phyloP scores from a whole-genome alignment of 1,140 invertebrate species.

The Caenorhabditis inopinata region DNA sequence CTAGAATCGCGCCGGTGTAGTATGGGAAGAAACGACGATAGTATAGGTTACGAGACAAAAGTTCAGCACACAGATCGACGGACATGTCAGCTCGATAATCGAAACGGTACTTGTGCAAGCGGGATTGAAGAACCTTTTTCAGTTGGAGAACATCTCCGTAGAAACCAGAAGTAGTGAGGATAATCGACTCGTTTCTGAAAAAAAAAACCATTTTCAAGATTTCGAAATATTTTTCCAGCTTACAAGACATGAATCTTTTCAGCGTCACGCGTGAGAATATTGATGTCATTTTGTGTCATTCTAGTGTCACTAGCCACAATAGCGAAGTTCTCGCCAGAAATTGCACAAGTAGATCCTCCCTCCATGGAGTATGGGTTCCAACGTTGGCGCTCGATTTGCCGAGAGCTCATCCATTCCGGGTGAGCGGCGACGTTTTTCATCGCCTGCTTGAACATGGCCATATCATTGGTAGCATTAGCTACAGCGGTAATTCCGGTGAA shows the following conservation, averaged over 20 bases:
- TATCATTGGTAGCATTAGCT: not conserved
- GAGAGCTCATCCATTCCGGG: conserved; percentile 48
- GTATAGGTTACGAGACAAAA: conserved; percentile 92
- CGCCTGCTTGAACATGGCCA: conserved; percentile 38
- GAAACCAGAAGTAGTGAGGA: conserved; percentile 86
- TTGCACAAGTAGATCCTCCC: conserved; percentile 72
- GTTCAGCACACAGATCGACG: conserved; percentile 86
- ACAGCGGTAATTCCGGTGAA: conserved; percentile 18
- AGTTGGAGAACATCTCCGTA: conserved; percentile 96
- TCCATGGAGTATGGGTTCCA: conserved; percentile 62
- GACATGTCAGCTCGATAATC: conserved; percentile 91
- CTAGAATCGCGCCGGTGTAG: conserved; percentile 91
- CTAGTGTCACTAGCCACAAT: conserved; percentile 88
- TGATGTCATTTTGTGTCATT: conserved; percentile 79
- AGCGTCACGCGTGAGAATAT: conserved; percentile 83
- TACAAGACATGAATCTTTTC: conserved; percentile 70
- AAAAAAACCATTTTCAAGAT: no score
- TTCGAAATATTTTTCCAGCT: conserved; percentile 42
- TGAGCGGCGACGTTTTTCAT: conserved; percentile 50
- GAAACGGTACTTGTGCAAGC: conserved; percentile 76
- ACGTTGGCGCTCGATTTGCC: conserved; percentile 47
- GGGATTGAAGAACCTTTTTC: conserved; percentile 75
- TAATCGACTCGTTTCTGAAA: conserved; percentile 75
- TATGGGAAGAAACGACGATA: conserved; percentile 97
- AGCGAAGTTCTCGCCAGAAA: conserved; percentile 86